Conservation (phyloP, 2,888 invertebrate genomes). For the Leucophenga maculata region DNA sequence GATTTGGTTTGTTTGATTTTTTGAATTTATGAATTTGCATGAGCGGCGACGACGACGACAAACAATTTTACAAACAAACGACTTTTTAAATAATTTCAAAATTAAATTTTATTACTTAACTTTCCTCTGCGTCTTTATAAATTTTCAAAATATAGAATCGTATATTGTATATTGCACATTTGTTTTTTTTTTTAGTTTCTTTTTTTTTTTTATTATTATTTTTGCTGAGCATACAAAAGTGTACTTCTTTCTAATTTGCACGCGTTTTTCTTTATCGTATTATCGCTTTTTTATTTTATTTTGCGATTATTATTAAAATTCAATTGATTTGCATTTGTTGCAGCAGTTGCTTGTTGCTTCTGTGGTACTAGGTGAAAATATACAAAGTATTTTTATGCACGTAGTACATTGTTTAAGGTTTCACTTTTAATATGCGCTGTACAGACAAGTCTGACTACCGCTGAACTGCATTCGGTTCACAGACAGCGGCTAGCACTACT, state of each 20-base stretch:
- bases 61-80: too few species aligned
- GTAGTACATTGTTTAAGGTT: neutral
- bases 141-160: too few species aligned
- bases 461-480: neutral
- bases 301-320: neutral
- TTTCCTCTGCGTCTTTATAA: neutral
- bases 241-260: too few species aligned
- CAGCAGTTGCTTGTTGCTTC: too few species aligned
- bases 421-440: neutral
- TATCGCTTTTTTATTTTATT: neutral
- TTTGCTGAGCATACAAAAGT: too few species aligned
- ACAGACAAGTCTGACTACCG: constrained; percentile 10
- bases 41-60: too few species aligned
- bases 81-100: too few species aligned
- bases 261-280: neutral
- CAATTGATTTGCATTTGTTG: too few species aligned
- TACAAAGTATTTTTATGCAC: neutral
- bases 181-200: neutral
- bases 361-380: neutral
- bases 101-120: too few species aligned
- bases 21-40: neutral
- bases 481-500: constrained; percentile 52
- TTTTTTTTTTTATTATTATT: too few species aligned
- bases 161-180: neutral
- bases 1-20: constrained; percentile 13